Percentiles rank a stretch among this genome's conserved stretches.
Evolutionary conservation across 2,797 vertebrate genomes (phyloP).

Genomic region (Hephaestus fuliginosus): DNA sequence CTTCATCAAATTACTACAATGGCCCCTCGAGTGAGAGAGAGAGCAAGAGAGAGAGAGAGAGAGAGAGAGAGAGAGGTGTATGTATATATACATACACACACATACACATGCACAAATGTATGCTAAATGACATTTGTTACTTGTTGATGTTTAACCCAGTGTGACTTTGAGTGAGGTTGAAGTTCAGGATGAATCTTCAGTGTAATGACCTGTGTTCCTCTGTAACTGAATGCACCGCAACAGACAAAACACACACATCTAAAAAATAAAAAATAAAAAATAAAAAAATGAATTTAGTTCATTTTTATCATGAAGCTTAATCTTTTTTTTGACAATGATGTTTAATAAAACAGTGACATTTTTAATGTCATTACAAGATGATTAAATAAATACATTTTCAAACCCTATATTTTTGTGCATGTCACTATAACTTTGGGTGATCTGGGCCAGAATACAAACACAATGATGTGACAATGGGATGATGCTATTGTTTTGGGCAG

Average conservation of each 20-base stretch:
- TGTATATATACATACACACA: too few relatives aligned
- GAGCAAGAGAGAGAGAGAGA: too few relatives aligned
- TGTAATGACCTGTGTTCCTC: neutral
- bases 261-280: neutral
- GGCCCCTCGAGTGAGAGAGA: slow-evolving; percentile 2
- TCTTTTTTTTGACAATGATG: too few relatives aligned
- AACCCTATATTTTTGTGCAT: neutral
- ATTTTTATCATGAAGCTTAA: too few relatives aligned
- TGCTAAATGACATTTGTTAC: too few relatives aligned
- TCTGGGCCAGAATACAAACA: too few relatives aligned
- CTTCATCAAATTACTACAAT: slow-evolving; percentile 74
- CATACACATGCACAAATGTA: too few relatives aligned
- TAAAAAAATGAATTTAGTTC: neutral
- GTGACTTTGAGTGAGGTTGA: too few relatives aligned
- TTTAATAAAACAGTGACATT: neutral
- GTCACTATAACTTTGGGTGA: neutral
- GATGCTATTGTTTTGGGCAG: slow-evolving; percentile 14
- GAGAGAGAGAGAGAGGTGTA: too few relatives aligned
- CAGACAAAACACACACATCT: neutral
- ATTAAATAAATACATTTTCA: neutral
- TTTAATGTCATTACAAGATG: neutral
- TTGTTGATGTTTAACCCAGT: neutral
- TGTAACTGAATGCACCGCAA: neutral
- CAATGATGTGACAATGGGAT: neutral
- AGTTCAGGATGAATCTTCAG: neutral